Evolutionary conservation across 2,113 vertebrate species (phyloP).

Genomic region (Oplegnathus fasciatus): DNA sequence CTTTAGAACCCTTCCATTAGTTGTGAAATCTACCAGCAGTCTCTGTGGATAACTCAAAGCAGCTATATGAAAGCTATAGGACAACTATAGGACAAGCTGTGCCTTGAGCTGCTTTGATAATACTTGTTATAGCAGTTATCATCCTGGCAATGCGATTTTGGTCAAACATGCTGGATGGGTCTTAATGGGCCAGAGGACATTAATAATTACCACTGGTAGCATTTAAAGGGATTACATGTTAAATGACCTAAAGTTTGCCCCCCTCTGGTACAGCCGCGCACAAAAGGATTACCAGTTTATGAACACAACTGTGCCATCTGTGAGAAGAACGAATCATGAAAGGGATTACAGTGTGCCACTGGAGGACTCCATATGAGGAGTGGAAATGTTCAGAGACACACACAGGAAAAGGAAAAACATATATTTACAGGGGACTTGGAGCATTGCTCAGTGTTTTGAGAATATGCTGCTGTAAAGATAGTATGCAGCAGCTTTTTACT

Average conservation of each 20-base stretch:
- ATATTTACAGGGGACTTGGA: constrained; percentile 33
- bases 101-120: constrained; percentile 20
- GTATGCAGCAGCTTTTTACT: constrained; percentile 11
- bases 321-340: constrained; percentile 49
- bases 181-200: constrained; percentile 63
- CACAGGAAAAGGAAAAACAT: constrained; percentile 55
- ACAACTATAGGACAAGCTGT: neutral
- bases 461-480: constrained; percentile 12
- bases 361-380: constrained; percentile 43
- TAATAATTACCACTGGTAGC: constrained; percentile 67
- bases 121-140: constrained; percentile 7
- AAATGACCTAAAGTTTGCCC: constrained; percentile 53
- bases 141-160: constrained; percentile 15
- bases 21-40: neutral
- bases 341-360: constrained; percentile 58
- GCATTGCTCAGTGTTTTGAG: constrained; percentile 49
- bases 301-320: constrained; percentile 54
- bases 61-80: neutral
- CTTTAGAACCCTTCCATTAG: neutral
- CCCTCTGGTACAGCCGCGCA: constrained; percentile 40
- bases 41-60: neutral
- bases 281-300: constrained; percentile 63
- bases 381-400: constrained; percentile 64
- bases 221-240: constrained; percentile 73
- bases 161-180: constrained; percentile 36